phyloP scores from a whole-genome alignment of 2,113 vertebrate genomes.

The Petromus typicus region DNA sequence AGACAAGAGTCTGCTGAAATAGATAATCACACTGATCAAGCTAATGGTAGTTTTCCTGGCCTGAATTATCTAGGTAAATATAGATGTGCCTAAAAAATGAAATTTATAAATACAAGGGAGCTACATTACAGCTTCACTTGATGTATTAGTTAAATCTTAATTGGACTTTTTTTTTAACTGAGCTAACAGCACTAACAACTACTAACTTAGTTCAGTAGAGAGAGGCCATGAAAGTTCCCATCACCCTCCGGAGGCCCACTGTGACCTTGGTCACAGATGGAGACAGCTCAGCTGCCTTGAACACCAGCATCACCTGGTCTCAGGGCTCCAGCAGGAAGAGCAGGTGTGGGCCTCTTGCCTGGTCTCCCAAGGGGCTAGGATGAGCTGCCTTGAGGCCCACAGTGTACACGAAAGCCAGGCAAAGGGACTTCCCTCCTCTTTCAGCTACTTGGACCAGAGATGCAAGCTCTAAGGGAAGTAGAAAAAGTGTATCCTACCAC shows the following conservation, averaged over 20 bases:
- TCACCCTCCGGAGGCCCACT: background rate
- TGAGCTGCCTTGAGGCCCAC: background rate
- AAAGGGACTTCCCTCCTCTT: background rate
- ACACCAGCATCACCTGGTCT: conserved; percentile 41
- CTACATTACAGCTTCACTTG: conserved; percentile 50
- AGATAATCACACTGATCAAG: background rate
- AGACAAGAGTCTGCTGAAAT: background rate
- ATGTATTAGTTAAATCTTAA: conserved; percentile 44
- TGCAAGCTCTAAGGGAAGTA: background rate
- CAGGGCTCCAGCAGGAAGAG: conserved; percentile 34
- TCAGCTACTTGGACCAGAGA: background rate
- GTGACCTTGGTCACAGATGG: conserved; percentile 51
- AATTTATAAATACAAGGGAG: conserved; percentile 1
- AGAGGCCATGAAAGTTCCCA: background rate
- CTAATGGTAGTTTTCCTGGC: background rate
- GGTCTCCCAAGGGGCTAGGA: background rate
- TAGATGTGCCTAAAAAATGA: background rate
- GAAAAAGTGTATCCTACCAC: background rate
- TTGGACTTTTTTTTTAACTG: background rate
- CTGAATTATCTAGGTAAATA: background rate
- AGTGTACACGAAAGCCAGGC: conserved; percentile 46
- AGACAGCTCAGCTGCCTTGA: conserved; percentile 39
- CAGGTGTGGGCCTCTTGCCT: conserved; percentile 61
- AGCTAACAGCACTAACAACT: conserved; percentile 37
- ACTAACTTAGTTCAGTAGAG: conserved; percentile 48